A percentile compares a stretch with the other conserved stretches of the same genome.
These are phyloP conservation scores for Oncorhynchus keta DNA, from an alignment of 2,113 vertebrate species.

Conservation along the genomic window DNA sequence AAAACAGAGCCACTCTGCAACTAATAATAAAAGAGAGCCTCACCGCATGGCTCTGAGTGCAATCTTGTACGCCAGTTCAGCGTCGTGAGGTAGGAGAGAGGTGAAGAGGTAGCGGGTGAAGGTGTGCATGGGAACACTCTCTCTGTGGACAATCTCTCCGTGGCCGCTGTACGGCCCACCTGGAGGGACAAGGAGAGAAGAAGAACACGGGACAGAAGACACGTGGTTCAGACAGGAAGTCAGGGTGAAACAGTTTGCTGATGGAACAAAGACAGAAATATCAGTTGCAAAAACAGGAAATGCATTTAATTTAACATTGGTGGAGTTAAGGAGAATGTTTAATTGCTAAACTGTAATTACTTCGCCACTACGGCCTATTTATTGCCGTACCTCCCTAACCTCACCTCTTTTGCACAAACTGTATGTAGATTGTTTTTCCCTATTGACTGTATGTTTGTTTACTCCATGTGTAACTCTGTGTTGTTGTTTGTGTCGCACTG, in stretches of 20 bases:
- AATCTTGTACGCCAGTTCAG: constrained; percentile 98
- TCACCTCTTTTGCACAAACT: no score
- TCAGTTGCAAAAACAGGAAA: background rate
- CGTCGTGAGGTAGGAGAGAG: constrained; percentile 99
- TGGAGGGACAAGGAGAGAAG: constrained; percentile 53
- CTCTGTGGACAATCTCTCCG: constrained; percentile 95
- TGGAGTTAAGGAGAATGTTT: background rate
- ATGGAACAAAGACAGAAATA: background rate
- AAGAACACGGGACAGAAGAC: no score
- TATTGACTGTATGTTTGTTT: no score
- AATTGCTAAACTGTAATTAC: no score
- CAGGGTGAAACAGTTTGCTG: background rate
- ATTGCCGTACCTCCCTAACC: no score
- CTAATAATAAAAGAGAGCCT: constrained; percentile 42
- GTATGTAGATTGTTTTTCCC: no score
- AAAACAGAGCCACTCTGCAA: constrained; percentile 18
- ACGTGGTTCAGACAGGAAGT: background rate
- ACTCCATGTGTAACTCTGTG: no score
- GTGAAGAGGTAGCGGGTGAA: constrained; percentile 99
- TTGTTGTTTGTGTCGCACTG: no score
- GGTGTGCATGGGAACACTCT: constrained; percentile 99
- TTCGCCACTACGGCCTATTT: no score
- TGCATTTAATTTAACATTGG: no score
- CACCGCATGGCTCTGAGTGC: constrained; percentile 99
- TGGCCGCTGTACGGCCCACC: constrained; percentile 97